These are phyloP conservation scores for Phylloscopus whistleri DNA, from an alignment of 2,113 vertebrate species.

Conservation along the genomic window DNA sequence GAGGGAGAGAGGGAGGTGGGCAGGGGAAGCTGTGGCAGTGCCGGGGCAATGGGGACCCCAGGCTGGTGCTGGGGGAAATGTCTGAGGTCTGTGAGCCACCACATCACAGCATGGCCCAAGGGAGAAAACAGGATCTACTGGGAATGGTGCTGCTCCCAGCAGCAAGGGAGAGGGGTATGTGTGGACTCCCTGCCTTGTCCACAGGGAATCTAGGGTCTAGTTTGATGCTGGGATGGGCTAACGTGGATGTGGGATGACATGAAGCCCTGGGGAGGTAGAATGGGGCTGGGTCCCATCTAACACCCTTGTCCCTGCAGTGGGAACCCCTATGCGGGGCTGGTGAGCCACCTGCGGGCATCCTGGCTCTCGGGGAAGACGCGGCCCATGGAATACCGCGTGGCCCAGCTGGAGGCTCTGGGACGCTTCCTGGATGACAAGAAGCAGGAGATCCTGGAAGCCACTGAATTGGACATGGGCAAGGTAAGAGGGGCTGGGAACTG, in stretches of 20 bases:
- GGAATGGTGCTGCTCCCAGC: neutral
- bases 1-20: neutral
- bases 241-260: fast-evolving
- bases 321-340: neutral
- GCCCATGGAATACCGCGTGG: slow-evolving; percentile 66
- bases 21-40: neutral
- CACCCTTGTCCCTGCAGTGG: fast-evolving
- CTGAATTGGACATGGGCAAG: slow-evolving; percentile 81
- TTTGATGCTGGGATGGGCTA: neutral
- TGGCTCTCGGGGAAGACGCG: slow-evolving; percentile 65
- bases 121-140: neutral
- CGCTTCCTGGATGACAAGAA: slow-evolving; percentile 80
- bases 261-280: neutral
- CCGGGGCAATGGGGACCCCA: fast-evolving
- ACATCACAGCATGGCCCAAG: neutral
- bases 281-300: neutral
- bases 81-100: neutral
- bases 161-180: neutral
- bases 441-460: slow-evolving; percentile 70
- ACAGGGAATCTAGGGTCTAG: neutral
- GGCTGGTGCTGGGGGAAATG: neutral
- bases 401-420: slow-evolving; percentile 77
- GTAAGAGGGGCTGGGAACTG: slow-evolving; percentile 46
- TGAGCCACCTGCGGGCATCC: neutral
- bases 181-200: neutral